A percentile compares a stretch with the other conserved stretches of the same genome.
These are phyloP conservation scores for Intellagama lesueurii DNA, from an alignment of 2,797 vertebrate species.

Conservation along the genomic window DNA sequence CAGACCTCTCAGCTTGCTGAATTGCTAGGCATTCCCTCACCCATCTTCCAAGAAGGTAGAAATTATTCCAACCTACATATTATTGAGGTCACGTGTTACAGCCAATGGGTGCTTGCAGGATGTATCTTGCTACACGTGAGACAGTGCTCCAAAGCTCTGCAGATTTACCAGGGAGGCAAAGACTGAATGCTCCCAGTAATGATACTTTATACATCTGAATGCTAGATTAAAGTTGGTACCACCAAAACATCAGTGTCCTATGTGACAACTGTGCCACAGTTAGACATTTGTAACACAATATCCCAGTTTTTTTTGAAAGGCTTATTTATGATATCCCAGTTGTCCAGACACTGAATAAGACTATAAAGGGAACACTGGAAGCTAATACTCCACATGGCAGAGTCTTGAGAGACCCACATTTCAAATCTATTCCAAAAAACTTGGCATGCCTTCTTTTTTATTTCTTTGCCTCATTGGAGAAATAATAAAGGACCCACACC, in stretches of 20 bases:
- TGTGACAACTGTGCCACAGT: background rate
- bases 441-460: background rate
- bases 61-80: background rate
- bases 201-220: background rate
- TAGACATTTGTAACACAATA: background rate
- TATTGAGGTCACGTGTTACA: background rate
- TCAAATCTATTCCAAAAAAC: background rate
- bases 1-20: background rate
- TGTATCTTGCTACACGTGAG: background rate
- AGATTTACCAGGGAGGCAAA: background rate
- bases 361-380: background rate
- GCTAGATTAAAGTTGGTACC: background rate
- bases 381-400: background rate
- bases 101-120: background rate
- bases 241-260: background rate
- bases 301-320: background rate
- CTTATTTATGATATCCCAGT: background rate
- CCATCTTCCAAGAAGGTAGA: background rate
- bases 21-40: too few species aligned
- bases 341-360: background rate
- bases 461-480: background rate
- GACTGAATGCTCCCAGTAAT: background rate
- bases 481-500: background rate
- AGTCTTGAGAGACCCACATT: too few species aligned
- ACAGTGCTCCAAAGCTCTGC: background rate